These are phyloP conservation scores for Xylocopa sonorina DNA, from an alignment of 1,140 invertebrate genomes.

Conservation along the genomic window DNA sequence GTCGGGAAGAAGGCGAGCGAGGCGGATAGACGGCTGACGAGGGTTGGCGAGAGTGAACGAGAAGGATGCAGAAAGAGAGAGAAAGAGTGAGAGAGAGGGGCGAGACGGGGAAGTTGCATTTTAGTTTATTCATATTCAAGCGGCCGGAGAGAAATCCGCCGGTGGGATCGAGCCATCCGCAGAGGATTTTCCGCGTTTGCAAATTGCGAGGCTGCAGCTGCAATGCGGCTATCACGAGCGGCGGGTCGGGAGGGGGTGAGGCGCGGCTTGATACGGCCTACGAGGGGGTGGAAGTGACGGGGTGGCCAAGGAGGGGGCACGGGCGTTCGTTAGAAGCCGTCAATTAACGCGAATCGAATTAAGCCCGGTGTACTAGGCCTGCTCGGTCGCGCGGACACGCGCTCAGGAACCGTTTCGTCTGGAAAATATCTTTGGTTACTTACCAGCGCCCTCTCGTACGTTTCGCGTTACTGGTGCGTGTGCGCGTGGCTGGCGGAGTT, in stretches of 20 bases:
- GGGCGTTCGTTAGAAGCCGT: conserved; percentile 70
- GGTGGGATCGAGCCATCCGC: conserved; percentile 36
- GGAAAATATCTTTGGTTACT: conserved; percentile 38
- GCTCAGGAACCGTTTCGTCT: conserved; percentile 28
- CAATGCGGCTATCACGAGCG: conserved; percentile 58
- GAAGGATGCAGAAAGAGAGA: too few species aligned
- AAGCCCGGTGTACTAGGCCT: conserved; percentile 55
- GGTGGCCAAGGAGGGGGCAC: conserved; percentile 20
- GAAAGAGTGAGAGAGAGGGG: too few species aligned
- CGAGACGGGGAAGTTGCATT: conserved; percentile 31
- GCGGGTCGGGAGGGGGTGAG: not conserved
- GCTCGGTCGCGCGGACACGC: conserved; percentile 54
- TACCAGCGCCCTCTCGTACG: not conserved
- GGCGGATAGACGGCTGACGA: not conserved
- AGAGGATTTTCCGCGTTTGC: conserved; percentile 50
- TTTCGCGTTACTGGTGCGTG: too few species aligned
- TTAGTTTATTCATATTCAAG: conserved; percentile 64
- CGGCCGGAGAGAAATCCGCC: conserved; percentile 41
- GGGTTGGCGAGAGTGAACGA: too few species aligned
- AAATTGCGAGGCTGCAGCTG: conserved; percentile 60
- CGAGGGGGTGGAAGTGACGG: conserved; percentile 41
- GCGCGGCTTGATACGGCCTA: conserved; percentile 7
- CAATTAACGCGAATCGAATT: conserved; percentile 73
- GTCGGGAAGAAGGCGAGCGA: not conserved
- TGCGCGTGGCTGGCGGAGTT: too few species aligned